These are phyloP conservation scores for Gorsachius goisagi DNA, from an alignment of 2,113 vertebrate species.

Conservation along the genomic window DNA sequence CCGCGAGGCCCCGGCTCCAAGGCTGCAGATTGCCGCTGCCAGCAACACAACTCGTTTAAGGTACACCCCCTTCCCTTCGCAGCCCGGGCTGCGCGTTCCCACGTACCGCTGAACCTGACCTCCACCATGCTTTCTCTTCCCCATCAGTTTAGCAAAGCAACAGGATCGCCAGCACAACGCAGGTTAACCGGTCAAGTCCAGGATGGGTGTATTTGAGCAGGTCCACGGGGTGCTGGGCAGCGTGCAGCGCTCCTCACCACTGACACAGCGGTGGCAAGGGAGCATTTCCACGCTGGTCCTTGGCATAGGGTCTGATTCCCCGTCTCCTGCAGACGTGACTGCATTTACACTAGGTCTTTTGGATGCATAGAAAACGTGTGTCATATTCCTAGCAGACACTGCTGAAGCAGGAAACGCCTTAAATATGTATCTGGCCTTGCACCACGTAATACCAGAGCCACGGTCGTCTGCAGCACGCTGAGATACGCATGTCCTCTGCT, in stretches of 20 bases:
- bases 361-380: neutral
- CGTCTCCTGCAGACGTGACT: neutral
- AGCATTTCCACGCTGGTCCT: neutral
- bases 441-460: neutral
- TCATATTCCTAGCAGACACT: neutral
- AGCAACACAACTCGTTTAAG: neutral
- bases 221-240: neutral
- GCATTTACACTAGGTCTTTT: neutral
- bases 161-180: neutral
- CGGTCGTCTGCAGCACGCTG: neutral
- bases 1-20: neutral
- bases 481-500: neutral
- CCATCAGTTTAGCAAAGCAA: neutral
- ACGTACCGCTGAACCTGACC: rapidly evolving
- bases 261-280: rapidly evolving
- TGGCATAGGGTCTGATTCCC: neutral
- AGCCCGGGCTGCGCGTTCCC: neutral
- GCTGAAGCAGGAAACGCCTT: neutral
- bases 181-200: neutral
- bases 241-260: neutral
- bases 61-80: neutral
- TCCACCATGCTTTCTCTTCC: neutral
- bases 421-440: neutral
- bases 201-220: neutral
- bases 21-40: neutral